Percentiles rank a stretch among this genome's conserved stretches.
Conservation (phyloP, 2,113 vertebrate species). For the Gasterosteus nipponicus region DNA sequence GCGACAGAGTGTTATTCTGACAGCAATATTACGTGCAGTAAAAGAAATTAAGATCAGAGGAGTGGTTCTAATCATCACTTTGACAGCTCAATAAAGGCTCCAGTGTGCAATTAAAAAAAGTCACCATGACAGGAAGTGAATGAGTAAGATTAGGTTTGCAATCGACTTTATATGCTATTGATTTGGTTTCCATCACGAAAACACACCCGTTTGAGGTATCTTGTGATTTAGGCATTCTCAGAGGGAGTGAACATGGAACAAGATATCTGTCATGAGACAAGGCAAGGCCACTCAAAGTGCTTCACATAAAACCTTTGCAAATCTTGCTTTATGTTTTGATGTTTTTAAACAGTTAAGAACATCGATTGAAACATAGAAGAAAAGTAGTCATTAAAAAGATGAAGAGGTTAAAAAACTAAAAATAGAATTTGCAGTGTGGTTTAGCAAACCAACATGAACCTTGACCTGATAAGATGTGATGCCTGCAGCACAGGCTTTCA, state of each 20-base stretch:
- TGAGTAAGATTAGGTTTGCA: background rate
- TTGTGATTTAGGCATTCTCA: background rate
- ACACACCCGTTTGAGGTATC: background rate
- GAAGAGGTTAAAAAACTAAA: no score
- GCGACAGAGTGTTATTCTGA: background rate
- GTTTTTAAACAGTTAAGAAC: no score
- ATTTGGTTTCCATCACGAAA: background rate
- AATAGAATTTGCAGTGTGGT: no score
- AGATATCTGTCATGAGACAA: background rate
- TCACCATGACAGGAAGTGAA: background rate
- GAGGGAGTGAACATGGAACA: background rate
- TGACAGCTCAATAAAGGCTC: background rate
- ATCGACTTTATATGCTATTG: background rate
- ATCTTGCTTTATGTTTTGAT: no score
- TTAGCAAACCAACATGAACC: conserved; percentile 34
- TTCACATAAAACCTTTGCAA: no score
- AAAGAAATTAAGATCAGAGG: background rate
- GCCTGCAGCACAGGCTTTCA: background rate
- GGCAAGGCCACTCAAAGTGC: no score
- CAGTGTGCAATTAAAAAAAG: background rate
- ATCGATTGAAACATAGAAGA: no score
- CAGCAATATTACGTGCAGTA: background rate
- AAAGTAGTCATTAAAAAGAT: no score
- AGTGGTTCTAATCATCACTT: background rate
- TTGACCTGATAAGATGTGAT: conserved; percentile 34